These are phyloP conservation scores for Pseudochaenichthys georgianus DNA, from an alignment of 2,797 vertebrate genomes.

Conservation along the genomic window DNA sequence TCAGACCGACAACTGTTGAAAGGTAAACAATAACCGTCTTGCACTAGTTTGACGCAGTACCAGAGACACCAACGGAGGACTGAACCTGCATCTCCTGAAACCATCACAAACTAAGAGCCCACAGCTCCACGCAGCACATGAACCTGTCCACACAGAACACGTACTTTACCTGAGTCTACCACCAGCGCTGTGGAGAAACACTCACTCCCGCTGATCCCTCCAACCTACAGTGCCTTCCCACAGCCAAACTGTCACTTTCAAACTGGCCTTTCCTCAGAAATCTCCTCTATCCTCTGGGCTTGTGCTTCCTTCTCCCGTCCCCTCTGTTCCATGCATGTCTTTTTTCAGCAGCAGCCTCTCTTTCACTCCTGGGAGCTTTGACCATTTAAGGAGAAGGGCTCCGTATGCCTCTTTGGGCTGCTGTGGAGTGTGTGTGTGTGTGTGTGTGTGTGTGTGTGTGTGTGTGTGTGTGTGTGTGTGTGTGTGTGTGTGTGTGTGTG, in stretches of 20 bases:
- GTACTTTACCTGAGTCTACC: slow-evolving; percentile 90
- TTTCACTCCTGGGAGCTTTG: slow-evolving; percentile 99
- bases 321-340: slow-evolving; percentile 86
- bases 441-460: slow-evolving; percentile 54
- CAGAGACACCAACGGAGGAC: not conserved
- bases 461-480: slow-evolving; percentile 53
- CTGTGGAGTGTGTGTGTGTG: slow-evolving; percentile 67
- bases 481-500: slow-evolving; percentile 51
- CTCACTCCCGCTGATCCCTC: slow-evolving; percentile 72
- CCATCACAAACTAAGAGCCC: slow-evolving; percentile 64
- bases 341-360: slow-evolving; percentile 92
- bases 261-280: slow-evolving; percentile 86
- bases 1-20: slow-evolving; percentile 22
- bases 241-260: slow-evolving; percentile 68
- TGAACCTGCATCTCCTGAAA: slow-evolving; percentile 23
- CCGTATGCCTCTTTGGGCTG: slow-evolving; percentile 90
- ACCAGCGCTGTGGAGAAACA: slow-evolving; percentile 62
- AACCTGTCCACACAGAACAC: slow-evolving; percentile 52
- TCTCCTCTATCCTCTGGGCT: slow-evolving; percentile 86
- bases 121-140: slow-evolving; percentile 78
- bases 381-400: slow-evolving; percentile 99
- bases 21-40: slow-evolving; percentile 20
- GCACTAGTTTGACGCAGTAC: slow-evolving; percentile 21
- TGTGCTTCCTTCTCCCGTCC: slow-evolving; percentile 88
- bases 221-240: slow-evolving; percentile 79